These are phyloP conservation scores for Palythoa grandis DNA, from an alignment of 92 coral and sea anemone species.

Conservation along the genomic window DNA sequence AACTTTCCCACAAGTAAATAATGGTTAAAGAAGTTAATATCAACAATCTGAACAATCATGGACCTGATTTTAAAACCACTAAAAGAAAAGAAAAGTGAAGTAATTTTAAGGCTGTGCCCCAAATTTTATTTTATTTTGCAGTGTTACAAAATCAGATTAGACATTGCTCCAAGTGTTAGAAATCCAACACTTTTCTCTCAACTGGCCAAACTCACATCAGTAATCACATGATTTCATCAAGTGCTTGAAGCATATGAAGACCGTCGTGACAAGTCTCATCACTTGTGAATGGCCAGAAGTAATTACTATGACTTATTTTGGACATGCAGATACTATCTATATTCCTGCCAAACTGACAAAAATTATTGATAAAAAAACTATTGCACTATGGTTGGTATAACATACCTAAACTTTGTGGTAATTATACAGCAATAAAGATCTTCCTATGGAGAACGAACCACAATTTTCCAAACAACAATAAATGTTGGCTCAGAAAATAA, in stretches of 20 bases:
- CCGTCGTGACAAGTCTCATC: slow-evolving; percentile 99
- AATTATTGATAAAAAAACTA: no score
- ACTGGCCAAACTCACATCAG: slow-evolving; percentile 76
- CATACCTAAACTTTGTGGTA: background rate
- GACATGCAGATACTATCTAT: background rate
- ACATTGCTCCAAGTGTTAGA: background rate
- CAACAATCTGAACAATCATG: background rate
- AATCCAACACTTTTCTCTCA: background rate
- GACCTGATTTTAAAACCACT: background rate
- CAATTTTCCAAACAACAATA: background rate
- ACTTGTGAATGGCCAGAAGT: slow-evolving; percentile 52
- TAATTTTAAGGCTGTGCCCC: no score
- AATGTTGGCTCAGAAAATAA: no score
- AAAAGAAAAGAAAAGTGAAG: background rate
- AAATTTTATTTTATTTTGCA: background rate
- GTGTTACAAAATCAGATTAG: background rate
- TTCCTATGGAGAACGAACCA: background rate
- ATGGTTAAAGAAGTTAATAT: no score
- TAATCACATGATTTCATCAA: slow-evolving; percentile 92
- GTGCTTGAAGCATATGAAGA: slow-evolving; percentile 94
- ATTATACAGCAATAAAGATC: background rate
- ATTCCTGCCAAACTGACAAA: background rate
- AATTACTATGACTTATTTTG: background rate
- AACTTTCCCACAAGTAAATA: no score
- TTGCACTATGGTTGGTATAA: no score